These are phyloP conservation scores for Pedetes capensis DNA, from an alignment of 2,113 vertebrate genomes.

Conservation along the genomic window DNA sequence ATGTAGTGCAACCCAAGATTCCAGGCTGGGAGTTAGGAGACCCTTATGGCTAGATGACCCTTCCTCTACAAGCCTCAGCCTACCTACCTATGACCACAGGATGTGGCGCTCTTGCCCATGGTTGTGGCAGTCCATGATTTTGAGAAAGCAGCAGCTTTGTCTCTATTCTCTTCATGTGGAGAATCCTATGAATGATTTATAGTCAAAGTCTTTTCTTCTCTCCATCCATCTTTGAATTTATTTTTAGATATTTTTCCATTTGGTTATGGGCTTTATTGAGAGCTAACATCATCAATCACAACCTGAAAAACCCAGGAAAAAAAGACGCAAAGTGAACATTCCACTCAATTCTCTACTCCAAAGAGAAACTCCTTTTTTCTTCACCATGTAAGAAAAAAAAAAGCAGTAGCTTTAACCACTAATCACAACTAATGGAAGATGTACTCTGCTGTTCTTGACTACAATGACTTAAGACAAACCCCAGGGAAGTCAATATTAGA, in stretches of 20 bases:
- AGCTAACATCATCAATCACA: slow-evolving; percentile 71
- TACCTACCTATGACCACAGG: neutral
- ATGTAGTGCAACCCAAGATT: neutral
- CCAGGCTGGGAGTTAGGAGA: neutral
- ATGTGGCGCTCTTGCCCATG: neutral
- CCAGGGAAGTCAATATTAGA: slow-evolving; percentile 80
- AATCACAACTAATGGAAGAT: slow-evolving; percentile 76
- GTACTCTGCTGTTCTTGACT: slow-evolving; percentile 72
- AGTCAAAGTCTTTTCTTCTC: slow-evolving; percentile 60
- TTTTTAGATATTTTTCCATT: slow-evolving; percentile 79
- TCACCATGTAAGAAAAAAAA: slow-evolving; percentile 50
- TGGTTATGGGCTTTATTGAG: slow-evolving; percentile 72
- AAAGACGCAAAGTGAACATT: slow-evolving; percentile 14
- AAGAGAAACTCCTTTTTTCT: slow-evolving; percentile 71
- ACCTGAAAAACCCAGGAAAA: slow-evolving; percentile 66
- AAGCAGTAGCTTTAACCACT: slow-evolving; percentile 74
- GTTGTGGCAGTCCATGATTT: neutral
- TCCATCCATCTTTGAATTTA: slow-evolving; percentile 77
- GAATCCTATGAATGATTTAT: slow-evolving; percentile 80
- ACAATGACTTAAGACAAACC: slow-evolving; percentile 77
- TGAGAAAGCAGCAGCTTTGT: slow-evolving; percentile 23
- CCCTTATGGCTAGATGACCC: accelerated
- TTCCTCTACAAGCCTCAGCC: neutral
- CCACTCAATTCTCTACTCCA: slow-evolving; percentile 71
- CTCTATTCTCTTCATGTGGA: slow-evolving; percentile 75